Percentiles rank a stretch among this genome's conserved stretches.
Evolutionary conservation across 2,888 invertebrate genomes (phyloP).

Genomic region (Ramazzottius varieornatus): DNA sequence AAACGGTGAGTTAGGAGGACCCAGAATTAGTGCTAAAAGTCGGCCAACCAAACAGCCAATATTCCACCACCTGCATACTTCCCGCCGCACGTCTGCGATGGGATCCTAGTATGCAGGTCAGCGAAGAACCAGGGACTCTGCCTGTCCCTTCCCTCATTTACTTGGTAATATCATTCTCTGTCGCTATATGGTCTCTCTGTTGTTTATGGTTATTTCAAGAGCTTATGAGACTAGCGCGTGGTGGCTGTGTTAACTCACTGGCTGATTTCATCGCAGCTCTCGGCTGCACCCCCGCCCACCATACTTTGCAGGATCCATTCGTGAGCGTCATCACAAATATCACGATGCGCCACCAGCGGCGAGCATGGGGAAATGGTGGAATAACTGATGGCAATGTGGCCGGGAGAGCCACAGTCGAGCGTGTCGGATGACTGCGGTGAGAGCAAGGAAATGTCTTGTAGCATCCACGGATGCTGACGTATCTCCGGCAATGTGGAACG

Average conservation of each 20-base stretch:
- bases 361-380: constrained; percentile 32
- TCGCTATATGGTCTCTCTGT: too few relatives aligned
- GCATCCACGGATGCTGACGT: constrained; percentile 50
- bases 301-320: constrained; percentile 50
- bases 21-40: too few relatives aligned
- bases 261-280: constrained; percentile 59
- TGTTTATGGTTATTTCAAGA: too few relatives aligned
- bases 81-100: too few relatives aligned
- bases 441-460: neutral
- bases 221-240: too few relatives aligned
- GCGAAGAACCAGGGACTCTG: too few relatives aligned
- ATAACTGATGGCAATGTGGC: constrained; percentile 24
- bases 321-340: constrained; percentile 70
- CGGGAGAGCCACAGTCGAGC: constrained; percentile 21
- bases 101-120: too few relatives aligned
- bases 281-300: constrained; percentile 77
- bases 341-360: constrained; percentile 62
- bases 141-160: too few relatives aligned
- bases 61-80: too few relatives aligned
- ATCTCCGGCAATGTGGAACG: constrained; percentile 66
- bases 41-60: too few relatives aligned
- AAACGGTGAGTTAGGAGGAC: constrained; percentile 8
- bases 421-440: constrained; percentile 5
- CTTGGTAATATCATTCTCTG: too few relatives aligned
- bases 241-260: constrained; percentile 42